Evolutionary conservation across 2,888 invertebrate species (phyloP).

Genomic region (Laothoe populi): DNA sequence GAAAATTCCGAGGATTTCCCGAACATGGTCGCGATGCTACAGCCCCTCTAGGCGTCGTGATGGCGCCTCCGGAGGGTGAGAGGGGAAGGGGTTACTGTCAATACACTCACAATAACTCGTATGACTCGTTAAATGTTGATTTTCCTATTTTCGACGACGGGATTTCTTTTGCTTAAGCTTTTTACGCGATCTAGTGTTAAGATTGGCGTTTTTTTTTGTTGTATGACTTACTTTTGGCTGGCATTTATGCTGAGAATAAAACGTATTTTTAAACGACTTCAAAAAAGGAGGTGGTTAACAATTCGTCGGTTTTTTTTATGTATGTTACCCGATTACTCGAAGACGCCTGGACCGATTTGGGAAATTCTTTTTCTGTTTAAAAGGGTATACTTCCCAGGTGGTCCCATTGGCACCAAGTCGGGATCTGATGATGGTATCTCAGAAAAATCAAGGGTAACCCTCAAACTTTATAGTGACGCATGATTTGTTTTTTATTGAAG

Average conservation of each 20-base stretch:
- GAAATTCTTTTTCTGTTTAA: too few species aligned
- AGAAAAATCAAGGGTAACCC: too few species aligned
- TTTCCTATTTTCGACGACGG: constrained; percentile 15
- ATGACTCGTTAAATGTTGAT: constrained; percentile 27
- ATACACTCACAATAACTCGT: constrained; percentile 18
- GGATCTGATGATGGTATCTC: too few species aligned
- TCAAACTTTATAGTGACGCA: too few species aligned
- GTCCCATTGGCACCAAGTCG: too few species aligned
- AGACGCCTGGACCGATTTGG: too few species aligned
- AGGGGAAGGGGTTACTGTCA: constrained; percentile 4
- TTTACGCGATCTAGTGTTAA: constrained; percentile 1
- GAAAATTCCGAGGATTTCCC: neutral
- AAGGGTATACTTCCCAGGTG: too few species aligned
- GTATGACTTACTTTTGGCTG: neutral
- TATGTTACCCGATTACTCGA: too few species aligned
- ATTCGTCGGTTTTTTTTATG: too few species aligned
- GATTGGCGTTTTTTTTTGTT: neutral
- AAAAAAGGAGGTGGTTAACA: too few species aligned
- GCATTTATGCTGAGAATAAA: neutral
- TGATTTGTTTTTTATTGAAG: too few species aligned
- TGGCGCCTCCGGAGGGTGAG: neutral
- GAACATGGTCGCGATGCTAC: neutral
- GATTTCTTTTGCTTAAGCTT: constrained; percentile 5
- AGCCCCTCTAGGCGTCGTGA: neutral
- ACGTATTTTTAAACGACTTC: too few species aligned